Conservation (phyloP, 2,888 invertebrate species). For the Dolichopus griseipennis region DNA sequence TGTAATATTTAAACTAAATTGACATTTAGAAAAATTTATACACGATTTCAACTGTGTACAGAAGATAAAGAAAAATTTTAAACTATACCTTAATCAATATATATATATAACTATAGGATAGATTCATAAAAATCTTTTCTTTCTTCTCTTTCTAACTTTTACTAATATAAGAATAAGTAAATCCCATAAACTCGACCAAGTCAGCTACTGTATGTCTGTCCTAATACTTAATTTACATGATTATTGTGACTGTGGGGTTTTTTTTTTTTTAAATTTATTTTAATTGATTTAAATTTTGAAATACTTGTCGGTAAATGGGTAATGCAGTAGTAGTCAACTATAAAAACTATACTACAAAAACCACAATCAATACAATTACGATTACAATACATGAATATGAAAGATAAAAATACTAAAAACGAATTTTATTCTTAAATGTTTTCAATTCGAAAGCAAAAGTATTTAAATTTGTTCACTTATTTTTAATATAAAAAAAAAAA, state of each 20-base stretch:
- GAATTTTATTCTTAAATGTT: neutral
- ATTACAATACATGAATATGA: neutral
- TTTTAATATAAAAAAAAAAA: neutral
- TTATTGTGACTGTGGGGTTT: neutral
- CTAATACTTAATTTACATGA: neutral
- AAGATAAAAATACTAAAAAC: neutral
- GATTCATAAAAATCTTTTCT: no score
- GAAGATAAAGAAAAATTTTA: no score
- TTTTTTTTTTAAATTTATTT: neutral
- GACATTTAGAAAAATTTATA: no score
- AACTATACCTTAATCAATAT: no score
- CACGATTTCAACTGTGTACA: no score
- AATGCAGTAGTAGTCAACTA: neutral
- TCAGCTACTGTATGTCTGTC: no score
- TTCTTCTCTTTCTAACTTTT: no score
- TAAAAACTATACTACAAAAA: neutral
- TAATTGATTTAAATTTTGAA: neutral
- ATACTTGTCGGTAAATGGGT: neutral
- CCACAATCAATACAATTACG: neutral
- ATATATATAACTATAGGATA: no score
- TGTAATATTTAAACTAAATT: no score
- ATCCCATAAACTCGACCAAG: no score
- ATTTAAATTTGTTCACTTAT: neutral
- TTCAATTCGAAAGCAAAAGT: neutral
- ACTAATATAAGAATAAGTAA: no score